Base-by-base conservation (phyloP, 2,888 invertebrate genomes). In the Xanthia togata region DNA sequence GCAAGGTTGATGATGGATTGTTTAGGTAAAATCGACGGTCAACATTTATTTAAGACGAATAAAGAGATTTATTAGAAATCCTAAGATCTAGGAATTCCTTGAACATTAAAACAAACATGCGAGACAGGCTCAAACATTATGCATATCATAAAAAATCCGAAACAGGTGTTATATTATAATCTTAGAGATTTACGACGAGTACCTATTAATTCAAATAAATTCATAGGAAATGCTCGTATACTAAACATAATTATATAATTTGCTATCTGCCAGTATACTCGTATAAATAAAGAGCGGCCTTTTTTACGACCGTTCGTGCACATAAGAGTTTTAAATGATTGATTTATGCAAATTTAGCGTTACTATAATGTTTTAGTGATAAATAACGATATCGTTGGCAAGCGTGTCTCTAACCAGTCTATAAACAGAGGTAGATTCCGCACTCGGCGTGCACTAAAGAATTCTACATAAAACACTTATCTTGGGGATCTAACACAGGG, bases 121-220 rank as follows among this genome's bases (percentile, higher is more conserved):
- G 9, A 23, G 9, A 11, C 17, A n/a, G 31, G 17, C 6, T 26
- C 38, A 62, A 55, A 73, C 50, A 31, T 12, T 50, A 38, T 31
- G n/a, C 14, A 35, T 44, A 14, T 41, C 12, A 83, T 73, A 53
- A 83, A 81, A 79, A 35, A n/a, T 17, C 20, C 41, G 50, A 60
- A 84, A 26, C 62, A 73, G 38, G 82, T 76, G 81, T 76, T 73
- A 69, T 60, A 3, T 23, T 57, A 59, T 65, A 44, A 71, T 69
- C 38, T 65, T 1, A 20, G 4, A 74, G 53, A 77, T 83, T 85
- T 77, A 74, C 70, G 50, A 53, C 31, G 17, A 65, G 44, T 4
- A n/a, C n/a, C n/a, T n/a, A 71, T 85, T 71, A 53, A 81, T 76
- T 73, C 68, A 65, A 81, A 83, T 83, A 55, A 81, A 85, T 81